phyloP scores from a whole-genome alignment of 2,113 vertebrate species.

The Tichodroma muraria region DNA sequence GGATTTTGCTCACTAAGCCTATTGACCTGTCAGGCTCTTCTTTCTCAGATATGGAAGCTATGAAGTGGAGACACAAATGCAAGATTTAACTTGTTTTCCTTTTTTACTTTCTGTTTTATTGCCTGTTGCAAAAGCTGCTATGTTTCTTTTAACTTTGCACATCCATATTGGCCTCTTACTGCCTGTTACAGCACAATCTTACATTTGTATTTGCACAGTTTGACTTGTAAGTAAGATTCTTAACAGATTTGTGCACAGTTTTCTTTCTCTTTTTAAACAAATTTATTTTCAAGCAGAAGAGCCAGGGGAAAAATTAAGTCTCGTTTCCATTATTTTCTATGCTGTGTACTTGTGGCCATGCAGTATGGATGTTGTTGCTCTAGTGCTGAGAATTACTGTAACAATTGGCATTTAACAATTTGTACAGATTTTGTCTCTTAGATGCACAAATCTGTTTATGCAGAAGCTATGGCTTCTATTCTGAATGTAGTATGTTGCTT shows the following conservation, averaged over 20 bases:
- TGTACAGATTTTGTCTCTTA: neutral
- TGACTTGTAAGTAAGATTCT: constrained; percentile 31
- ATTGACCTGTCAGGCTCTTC: constrained; percentile 62
- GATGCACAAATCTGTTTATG: constrained; percentile 42
- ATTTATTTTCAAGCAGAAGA: neutral
- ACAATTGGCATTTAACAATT: constrained; percentile 25
- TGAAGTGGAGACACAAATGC: constrained; percentile 68
- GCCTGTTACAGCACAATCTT: constrained; percentile 57
- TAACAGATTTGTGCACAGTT: constrained; percentile 44
- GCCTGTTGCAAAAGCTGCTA: constrained; percentile 71
- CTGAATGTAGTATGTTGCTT: constrained; percentile 33
- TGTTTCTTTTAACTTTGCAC: constrained; percentile 74
- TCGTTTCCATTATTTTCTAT: neutral
- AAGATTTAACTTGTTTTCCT: constrained; percentile 63
- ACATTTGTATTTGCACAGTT: constrained; percentile 50
- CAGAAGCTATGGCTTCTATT: constrained; percentile 31
- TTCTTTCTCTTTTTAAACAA: neutral
- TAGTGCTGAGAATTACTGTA: neutral
- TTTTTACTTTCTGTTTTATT: constrained; percentile 61
- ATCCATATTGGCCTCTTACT: constrained; percentile 60
- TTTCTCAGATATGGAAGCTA: constrained; percentile 65
- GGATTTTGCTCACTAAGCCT: constrained; percentile 58
- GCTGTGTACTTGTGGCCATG: neutral
- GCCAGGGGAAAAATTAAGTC: neutral
- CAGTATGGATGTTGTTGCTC: neutral